These are phyloP conservation scores for Argyrosomus regius DNA, from an alignment of 2,797 vertebrate species.

Conservation along the genomic window DNA sequence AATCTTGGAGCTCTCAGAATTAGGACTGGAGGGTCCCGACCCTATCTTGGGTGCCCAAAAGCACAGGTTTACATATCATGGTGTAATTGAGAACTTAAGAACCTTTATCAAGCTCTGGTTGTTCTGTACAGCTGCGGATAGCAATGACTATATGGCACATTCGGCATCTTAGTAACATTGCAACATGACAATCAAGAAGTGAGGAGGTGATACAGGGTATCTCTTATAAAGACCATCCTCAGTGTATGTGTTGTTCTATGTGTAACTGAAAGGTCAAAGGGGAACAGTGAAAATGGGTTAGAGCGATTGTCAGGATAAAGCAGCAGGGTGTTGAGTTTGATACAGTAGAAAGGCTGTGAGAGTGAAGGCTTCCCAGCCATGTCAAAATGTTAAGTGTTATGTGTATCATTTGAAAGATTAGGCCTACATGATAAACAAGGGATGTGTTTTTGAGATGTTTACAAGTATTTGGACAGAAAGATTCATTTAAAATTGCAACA, in stretches of 20 bases:
- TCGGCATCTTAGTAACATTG: too few relatives aligned
- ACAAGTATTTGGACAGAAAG: slow-evolving; percentile 2
- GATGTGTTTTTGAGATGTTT: not conserved
- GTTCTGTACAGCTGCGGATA: not conserved
- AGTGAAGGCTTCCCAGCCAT: not conserved
- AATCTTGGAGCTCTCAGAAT: not conserved
- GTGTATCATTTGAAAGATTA: slow-evolving; percentile 22
- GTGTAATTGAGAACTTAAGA: not conserved
- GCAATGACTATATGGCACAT: too few relatives aligned
- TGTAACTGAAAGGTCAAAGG: slow-evolving; percentile 13
- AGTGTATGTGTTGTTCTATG: not conserved
- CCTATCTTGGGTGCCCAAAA: not conserved
- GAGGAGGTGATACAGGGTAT: not conserved
- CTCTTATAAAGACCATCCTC: not conserved
- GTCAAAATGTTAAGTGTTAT: slow-evolving; percentile 33
- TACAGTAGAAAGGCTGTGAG: slow-evolving; percentile 3
- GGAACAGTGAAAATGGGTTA: not conserved
- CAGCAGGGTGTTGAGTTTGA: not conserved
- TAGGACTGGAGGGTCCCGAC: not conserved
- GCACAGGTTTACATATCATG: not conserved
- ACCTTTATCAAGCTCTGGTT: not conserved
- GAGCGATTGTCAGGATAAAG: not conserved
- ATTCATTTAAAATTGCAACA: not conserved
- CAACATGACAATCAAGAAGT: too few relatives aligned
- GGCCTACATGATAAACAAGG: slow-evolving; percentile 11